These are phyloP conservation scores for Apomyelois bistriatella DNA, from an alignment of 2,888 invertebrate species.

Conservation along the genomic window DNA sequence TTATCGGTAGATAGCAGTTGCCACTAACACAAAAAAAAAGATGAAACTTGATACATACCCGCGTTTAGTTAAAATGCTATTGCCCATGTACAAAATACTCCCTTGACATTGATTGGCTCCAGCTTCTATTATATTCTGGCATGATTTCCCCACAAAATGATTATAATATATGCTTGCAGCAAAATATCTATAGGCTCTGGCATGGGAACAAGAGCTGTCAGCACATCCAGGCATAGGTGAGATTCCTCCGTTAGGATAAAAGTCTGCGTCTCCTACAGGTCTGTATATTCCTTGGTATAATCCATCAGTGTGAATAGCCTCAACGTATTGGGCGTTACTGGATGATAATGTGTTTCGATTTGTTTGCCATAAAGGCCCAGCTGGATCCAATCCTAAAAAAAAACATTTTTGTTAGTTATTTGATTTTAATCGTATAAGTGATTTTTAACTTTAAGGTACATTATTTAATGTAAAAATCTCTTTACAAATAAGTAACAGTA, in stretches of 20 bases:
- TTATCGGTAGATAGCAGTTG: too few relatives aligned
- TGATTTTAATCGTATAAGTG: too few relatives aligned
- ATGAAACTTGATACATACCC: constrained; percentile 30
- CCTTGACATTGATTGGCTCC: constrained; percentile 37
- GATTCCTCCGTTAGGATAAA: constrained; percentile 63
- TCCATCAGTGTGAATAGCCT: constrained; percentile 61
- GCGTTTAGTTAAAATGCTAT: constrained; percentile 37
- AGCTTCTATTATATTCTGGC: constrained; percentile 40
- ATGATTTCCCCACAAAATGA: constrained; percentile 45
- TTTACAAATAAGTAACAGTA: too few relatives aligned
- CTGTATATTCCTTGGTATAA: constrained; percentile 49
- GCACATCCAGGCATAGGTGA: constrained; percentile 57
- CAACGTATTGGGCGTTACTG: constrained; percentile 48
- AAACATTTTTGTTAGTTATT: too few relatives aligned
- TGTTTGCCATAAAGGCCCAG: constrained; percentile 51
- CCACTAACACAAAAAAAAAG: too few relatives aligned
- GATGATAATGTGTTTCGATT: constrained; percentile 42
- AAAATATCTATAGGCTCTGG: constrained; percentile 45
- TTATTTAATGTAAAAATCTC: too few relatives aligned
- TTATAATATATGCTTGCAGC: constrained; percentile 47
- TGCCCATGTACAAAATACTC: constrained; percentile 41
- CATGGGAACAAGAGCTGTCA: constrained; percentile 49
- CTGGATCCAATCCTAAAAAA: constrained; percentile 40
- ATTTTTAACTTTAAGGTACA: too few relatives aligned
- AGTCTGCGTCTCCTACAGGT: constrained; percentile 48